Evolutionary conservation across 2,888 invertebrate genomes (phyloP).

Genomic region (Tenthredo mesomela): DNA sequence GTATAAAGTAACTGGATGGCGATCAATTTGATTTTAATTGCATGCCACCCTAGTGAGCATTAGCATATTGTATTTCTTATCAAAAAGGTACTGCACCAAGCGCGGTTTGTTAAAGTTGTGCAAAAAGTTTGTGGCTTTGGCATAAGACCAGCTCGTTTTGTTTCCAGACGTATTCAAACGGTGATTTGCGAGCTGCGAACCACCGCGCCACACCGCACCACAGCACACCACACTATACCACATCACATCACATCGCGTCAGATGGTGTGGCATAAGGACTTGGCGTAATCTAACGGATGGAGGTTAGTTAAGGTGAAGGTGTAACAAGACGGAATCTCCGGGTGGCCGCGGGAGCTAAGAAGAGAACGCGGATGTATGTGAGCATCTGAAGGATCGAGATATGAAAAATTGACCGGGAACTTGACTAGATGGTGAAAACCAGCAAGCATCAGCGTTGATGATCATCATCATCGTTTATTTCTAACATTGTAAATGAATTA

Average conservation of each 20-base stretch:
- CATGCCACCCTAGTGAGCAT: constrained; percentile 57
- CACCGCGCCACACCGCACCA: not conserved
- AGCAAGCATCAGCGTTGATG: not conserved
- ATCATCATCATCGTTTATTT: not conserved
- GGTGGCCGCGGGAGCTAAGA: constrained; percentile 56
- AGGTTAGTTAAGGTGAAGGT: constrained; percentile 66
- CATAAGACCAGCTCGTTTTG: constrained; percentile 34
- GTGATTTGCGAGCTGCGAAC: constrained; percentile 54
- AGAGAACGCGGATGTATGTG: constrained; percentile 59
- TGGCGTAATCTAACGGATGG: constrained; percentile 66
- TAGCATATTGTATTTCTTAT: constrained; percentile 67
- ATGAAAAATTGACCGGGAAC: constrained; percentile 38
- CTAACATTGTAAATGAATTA: not conserved
- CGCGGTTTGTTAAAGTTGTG: not conserved
- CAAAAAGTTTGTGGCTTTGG: constrained; percentile 31
- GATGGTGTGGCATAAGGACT: constrained; percentile 57
- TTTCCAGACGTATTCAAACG: constrained; percentile 49
- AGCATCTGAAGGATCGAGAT: not conserved
- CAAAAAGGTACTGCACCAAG: constrained; percentile 56
- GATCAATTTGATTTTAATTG: constrained; percentile 67
- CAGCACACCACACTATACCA: not conserved
- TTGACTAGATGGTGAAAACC: not conserved
- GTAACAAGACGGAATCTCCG: constrained; percentile 62
- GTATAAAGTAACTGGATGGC: not conserved
- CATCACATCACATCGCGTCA: constrained; percentile 53